Conservation (phyloP, 1,140 invertebrate genomes). For the Drosophila guanche region DNA sequence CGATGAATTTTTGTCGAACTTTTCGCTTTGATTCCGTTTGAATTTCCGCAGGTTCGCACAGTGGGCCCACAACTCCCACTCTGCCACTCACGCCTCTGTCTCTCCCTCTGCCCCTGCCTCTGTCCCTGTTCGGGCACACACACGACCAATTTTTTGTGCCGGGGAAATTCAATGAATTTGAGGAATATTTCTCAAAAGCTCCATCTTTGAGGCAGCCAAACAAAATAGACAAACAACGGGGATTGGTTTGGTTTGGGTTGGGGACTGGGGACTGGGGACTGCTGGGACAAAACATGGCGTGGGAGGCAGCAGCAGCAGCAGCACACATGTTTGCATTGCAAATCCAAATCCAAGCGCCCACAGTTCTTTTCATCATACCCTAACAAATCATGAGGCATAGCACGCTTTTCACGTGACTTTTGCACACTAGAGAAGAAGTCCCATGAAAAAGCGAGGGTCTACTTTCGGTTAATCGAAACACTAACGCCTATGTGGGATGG, state of each 20-base stretch:
- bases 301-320: background rate
- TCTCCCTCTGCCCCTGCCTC: slow-evolving; percentile 14
- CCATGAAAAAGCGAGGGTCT: too few relatives aligned
- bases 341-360: slow-evolving; percentile 50
- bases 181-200: slow-evolving; percentile 65
- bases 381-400: background rate
- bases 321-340: slow-evolving; percentile 72
- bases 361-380: slow-evolving; percentile 38
- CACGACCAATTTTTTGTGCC: slow-evolving; percentile 3
- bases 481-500: too few relatives aligned
- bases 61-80: slow-evolving; percentile 1
- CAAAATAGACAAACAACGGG: slow-evolving; percentile 47
- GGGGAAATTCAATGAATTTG: slow-evolving; percentile 69
- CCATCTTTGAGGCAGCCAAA: slow-evolving; percentile 59
- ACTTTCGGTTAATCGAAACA: too few relatives aligned
- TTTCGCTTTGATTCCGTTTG: slow-evolving; percentile 71
- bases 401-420: too few relatives aligned
- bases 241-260: background rate
- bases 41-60: slow-evolving; percentile 56
- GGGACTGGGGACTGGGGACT: background rate
- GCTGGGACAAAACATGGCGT: too few relatives aligned
- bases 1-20: slow-evolving; percentile 50
- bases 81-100: background rate
- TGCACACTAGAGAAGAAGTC: too few relatives aligned
- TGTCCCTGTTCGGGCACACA: background rate